Base-by-base conservation (phyloP, 2,797 vertebrate species). In the Platalea minor region DNA sequence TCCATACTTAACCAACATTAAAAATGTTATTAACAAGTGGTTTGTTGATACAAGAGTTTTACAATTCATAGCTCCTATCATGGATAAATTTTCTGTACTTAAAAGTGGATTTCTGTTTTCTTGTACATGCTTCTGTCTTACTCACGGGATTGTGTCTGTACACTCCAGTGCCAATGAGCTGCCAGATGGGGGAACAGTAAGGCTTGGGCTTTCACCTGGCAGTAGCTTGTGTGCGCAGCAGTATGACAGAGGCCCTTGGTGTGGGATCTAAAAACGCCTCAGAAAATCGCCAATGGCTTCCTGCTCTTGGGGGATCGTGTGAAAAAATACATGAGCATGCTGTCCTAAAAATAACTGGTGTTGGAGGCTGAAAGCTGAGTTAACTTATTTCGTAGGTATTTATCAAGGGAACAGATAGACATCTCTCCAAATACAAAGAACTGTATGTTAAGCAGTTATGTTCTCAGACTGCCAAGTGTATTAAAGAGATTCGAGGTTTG, bases 201-300 rank as follows among this genome's bases (percentile, higher is more conserved):
- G 11, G 6, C 53, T 64, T 20, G 24, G 14, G 39, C 25, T 57
- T n/a, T n/a, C 10, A 19, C 17, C 23, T n/a, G 13, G 3, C 17
- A 14, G 25, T 14, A 9, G 37, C 0, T 0, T 4, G 1, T n/a
- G 31, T 39, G 33, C 7, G 2, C 13, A 31, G 46, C 72, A 59
- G 33, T 2, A 2, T 18, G 45, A n/a, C 23, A 45, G 35, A 13
- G 9, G 1, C 50, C 16, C 7, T n/a, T 6, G 10, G 14, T 6
- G 18, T 31, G 51, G 25, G 21, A 5, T n/a, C 31, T 70, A 33
- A 43, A 76, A 56, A 37, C 1, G 0, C 5, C 24, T 63, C 29
- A 3, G 28, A 29, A 74, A 59, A 59, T 48, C 0, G 0, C 26
- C 17, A 5, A 3, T 17, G 28, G 37, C 48, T 61, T 54, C 20